Evolutionary conservation across 2,888 invertebrate genomes (phyloP).

Genomic region (Nomada hirtipes): DNA sequence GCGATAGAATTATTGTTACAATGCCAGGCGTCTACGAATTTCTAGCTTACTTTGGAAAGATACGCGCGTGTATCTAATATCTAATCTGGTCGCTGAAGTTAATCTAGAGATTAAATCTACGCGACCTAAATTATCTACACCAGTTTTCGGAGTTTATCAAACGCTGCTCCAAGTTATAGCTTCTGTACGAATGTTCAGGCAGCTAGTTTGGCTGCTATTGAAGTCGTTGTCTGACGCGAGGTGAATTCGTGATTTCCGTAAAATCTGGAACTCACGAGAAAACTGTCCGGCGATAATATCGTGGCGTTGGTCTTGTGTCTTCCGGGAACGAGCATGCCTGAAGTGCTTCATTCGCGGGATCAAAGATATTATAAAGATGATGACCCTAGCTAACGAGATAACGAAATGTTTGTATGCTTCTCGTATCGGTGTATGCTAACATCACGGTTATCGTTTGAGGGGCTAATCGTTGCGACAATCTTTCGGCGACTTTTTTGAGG

Average conservation of each 20-base stretch:
- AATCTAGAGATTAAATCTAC: neutral
- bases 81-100: neutral
- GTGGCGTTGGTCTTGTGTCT: too few relatives aligned
- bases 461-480: neutral
- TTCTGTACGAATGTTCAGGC: too few relatives aligned
- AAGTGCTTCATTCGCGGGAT: neutral
- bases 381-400: neutral
- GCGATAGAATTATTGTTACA: too few relatives aligned
- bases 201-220: too few relatives aligned
- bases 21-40: too few relatives aligned
- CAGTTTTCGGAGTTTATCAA: too few relatives aligned
- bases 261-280: neutral
- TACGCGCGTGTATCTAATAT: too few relatives aligned
- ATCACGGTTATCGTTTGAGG: neutral
- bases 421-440: neutral
- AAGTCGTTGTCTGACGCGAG: too few relatives aligned
- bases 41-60: too few relatives aligned
- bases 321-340: neutral
- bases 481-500: too few relatives aligned
- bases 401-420: constrained; percentile 2
- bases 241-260: neutral
- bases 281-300: neutral
- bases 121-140: too few relatives aligned
- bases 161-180: too few relatives aligned
- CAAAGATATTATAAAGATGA: constrained; percentile 2